Percentiles rank a stretch among this genome's conserved stretches.
phyloP scores from a whole-genome alignment of 2,113 vertebrate genomes.

The Aix galericulata region DNA sequence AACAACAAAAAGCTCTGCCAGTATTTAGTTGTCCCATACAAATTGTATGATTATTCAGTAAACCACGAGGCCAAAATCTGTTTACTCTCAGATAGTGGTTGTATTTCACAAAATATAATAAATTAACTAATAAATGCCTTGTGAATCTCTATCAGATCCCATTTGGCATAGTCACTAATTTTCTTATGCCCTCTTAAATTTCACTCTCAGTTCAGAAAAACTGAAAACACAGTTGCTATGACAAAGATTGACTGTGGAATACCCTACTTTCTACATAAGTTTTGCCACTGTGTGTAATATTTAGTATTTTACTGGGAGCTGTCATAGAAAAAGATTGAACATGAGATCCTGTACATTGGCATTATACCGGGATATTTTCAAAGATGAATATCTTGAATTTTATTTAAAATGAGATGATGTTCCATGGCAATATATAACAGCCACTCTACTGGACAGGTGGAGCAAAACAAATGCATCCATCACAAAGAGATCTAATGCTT shows the following conservation, averaged over 20 bases:
- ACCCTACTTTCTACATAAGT: neutral
- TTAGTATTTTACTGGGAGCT: neutral
- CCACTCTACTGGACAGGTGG: neutral
- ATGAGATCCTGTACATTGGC: neutral
- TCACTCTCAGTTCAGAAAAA: neutral
- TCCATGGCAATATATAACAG: neutral
- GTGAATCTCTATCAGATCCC: neutral
- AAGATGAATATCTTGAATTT: slow-evolving; percentile 15
- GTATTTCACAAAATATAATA: neutral
- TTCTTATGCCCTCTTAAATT: neutral
- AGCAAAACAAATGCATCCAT: slow-evolving; percentile 61
- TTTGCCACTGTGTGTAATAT: neutral
- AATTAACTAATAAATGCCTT: neutral
- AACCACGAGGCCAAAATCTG: neutral
- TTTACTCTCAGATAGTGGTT: neutral
- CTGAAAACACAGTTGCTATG: neutral
- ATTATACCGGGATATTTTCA: slow-evolving; percentile 26
- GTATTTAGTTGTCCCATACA: neutral
- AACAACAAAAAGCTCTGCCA: neutral
- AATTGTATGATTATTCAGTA: neutral
- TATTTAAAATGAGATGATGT: slow-evolving; percentile 38
- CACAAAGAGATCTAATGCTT: neutral
- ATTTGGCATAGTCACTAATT: neutral
- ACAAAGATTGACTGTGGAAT: neutral
- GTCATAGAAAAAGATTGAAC: neutral